Evolutionary conservation across 2,797 vertebrate genomes (phyloP), one percentile per base, ranked within the genome.

Genomic region (Hylomyscus alleni): DNA sequence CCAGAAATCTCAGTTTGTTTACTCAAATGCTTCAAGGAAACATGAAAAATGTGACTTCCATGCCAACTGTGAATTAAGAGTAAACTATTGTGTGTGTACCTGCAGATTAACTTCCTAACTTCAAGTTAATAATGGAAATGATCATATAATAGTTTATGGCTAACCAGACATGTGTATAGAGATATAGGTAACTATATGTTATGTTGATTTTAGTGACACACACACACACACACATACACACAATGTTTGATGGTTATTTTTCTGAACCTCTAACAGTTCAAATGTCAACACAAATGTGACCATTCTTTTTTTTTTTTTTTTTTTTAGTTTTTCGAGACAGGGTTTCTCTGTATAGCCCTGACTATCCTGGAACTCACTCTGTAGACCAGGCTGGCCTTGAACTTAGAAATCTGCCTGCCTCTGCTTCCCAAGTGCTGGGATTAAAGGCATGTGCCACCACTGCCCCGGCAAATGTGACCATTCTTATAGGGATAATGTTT

Each of bases 101-200:
- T 86, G 3, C 26, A 69, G 58, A 37, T 50, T 20, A 96, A 80
- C 50, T 62, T 44, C 3, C 54, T 93, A 83, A 81, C 67, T 89
- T 95, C 22, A 84, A 94, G 85, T 83, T 93, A 91, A 62, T 72
- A 89, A n/a, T 69, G 2, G 31, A 29, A 77, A 50, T 54, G 34
- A 40, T 62, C 2, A 26, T 54, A n/a, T 50, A 29, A 56, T 56
- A 58, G n/a, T 47, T 93, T 15, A 24, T 10, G 19, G 7, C 4
- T 83, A 62, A 92, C 40, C 3, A 19, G 6, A 11, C 75, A 29
- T 83, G 31, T 52, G 14, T 34, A 78, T 37, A 37, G 72, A 60
- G 5, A 89, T 76, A 31, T 19, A 50, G 20, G 15, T n/a, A 69
- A 9, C 47, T 37, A 4, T 13, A 73, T 76, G 2, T 37, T n/a